Conservation (phyloP, 2,797 vertebrate species). For the Pangasius larnaudii region DNA sequence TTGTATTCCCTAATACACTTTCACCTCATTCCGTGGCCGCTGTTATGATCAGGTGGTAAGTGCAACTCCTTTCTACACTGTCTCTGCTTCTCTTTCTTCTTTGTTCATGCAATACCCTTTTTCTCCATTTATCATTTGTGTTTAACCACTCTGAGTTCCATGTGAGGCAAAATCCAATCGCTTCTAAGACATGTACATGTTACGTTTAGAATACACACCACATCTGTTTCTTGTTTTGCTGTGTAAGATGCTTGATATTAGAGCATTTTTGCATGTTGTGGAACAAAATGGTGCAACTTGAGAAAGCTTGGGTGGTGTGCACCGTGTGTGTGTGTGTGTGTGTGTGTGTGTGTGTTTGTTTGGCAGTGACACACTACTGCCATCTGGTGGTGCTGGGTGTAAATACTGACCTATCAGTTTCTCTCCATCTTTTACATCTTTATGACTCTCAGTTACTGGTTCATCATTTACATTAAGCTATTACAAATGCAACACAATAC, state of each 20-base stretch:
- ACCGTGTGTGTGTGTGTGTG: background rate
- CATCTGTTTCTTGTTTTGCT: background rate
- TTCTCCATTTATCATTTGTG: background rate
- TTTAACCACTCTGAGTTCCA: background rate
- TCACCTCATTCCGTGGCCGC: slow-evolving; percentile 42
- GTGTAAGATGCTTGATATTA: background rate
- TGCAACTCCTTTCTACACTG: slow-evolving; percentile 45
- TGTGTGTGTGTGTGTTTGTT: background rate
- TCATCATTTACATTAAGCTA: background rate
- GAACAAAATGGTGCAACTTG: slow-evolving; percentile 24
- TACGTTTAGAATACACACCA: background rate
- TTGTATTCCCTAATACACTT: slow-evolving; percentile 29
- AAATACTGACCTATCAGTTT: background rate
- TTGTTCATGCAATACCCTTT: slow-evolving; percentile 2
- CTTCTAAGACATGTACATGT: background rate
- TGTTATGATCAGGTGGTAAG: slow-evolving; percentile 76
- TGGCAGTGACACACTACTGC: slow-evolving; percentile 29
- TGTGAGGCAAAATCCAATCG: background rate
- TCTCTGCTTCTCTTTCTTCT: slow-evolving; percentile 6
- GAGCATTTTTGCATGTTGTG: background rate
- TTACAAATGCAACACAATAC: background rate
- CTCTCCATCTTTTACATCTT: background rate
- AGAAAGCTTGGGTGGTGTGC: background rate
- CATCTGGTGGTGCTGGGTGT: slow-evolving; percentile 45
- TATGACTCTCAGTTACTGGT: background rate